Conservation (phyloP, 2,888 invertebrate species). For the Cerastis rubricosa region DNA sequence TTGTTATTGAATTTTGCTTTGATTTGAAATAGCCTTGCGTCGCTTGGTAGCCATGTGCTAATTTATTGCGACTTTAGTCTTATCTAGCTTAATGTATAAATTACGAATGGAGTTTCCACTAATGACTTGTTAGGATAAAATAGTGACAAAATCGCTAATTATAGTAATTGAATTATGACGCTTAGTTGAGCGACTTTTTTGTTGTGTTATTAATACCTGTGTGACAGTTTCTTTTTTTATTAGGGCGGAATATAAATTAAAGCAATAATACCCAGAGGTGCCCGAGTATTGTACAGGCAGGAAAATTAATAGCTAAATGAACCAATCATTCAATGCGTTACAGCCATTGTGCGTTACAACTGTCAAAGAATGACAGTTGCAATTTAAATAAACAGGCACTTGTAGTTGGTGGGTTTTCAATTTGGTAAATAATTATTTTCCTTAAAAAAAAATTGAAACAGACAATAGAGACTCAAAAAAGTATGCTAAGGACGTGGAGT, state of each 20-base stretch:
- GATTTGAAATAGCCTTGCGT: background rate
- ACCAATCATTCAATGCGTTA: background rate
- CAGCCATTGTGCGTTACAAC: background rate
- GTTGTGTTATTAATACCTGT: background rate
- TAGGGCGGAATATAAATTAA: background rate
- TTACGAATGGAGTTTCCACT: background rate
- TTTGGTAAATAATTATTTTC: background rate
- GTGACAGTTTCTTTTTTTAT: background rate
- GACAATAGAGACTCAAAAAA: constrained; percentile 50
- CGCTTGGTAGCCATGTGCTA: background rate
- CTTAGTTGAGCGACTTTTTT: background rate
- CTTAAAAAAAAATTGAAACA: background rate
- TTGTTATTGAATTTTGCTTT: background rate
- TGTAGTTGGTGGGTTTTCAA: background rate
- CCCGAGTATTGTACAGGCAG: background rate
- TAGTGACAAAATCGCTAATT: background rate
- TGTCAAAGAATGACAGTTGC: background rate
- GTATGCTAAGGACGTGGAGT: background rate
- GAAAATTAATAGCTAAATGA: background rate
- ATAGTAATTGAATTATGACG: background rate
- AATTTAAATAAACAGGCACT: background rate
- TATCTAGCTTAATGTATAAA: constrained; percentile 13
- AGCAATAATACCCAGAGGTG: background rate
- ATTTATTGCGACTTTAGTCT: constrained; percentile 13
- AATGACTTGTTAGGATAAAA: background rate